Percentiles rank a stretch among this genome's conserved stretches.
These are phyloP conservation scores for Orthonyx spaldingii DNA, from an alignment of 2,113 vertebrate species.

Conservation along the genomic window DNA sequence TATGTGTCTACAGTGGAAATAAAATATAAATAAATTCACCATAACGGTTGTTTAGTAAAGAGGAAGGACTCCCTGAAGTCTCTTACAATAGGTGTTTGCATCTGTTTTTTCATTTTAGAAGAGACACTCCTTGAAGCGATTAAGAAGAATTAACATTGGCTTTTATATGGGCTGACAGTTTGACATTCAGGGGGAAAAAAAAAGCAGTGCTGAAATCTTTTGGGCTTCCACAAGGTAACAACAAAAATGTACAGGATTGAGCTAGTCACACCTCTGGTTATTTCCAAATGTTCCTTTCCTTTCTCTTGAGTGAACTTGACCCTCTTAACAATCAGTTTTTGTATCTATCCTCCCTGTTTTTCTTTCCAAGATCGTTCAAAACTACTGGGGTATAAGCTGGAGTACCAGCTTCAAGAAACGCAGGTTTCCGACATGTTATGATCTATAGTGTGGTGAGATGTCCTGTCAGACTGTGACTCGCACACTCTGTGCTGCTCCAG, in stretches of 20 bases:
- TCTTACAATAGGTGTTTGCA: background rate
- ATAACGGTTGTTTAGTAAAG: background rate
- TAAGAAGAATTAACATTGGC: background rate
- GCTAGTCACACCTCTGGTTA: slow-evolving; percentile 28
- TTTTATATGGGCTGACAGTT: background rate
- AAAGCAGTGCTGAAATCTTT: background rate
- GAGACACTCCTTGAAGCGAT: background rate
- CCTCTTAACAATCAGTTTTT: background rate
- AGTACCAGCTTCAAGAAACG: background rate
- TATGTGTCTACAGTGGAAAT: background rate
- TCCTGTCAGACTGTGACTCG: background rate
- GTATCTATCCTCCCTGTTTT: background rate
- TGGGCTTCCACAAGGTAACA: background rate
- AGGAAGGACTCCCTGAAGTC: background rate
- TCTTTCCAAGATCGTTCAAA: background rate
- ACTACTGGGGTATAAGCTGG: background rate
- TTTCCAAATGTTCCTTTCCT: background rate
- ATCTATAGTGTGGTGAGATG: background rate
- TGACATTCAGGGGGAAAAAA: background rate
- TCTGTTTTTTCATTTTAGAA: background rate
- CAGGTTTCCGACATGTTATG: background rate
- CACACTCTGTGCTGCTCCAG: background rate
- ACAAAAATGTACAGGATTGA: background rate
- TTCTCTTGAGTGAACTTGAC: background rate
- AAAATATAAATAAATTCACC: background rate